phyloP scores from a whole-genome alignment of 2,888 invertebrate species.

The Drosophila antonietae region DNA sequence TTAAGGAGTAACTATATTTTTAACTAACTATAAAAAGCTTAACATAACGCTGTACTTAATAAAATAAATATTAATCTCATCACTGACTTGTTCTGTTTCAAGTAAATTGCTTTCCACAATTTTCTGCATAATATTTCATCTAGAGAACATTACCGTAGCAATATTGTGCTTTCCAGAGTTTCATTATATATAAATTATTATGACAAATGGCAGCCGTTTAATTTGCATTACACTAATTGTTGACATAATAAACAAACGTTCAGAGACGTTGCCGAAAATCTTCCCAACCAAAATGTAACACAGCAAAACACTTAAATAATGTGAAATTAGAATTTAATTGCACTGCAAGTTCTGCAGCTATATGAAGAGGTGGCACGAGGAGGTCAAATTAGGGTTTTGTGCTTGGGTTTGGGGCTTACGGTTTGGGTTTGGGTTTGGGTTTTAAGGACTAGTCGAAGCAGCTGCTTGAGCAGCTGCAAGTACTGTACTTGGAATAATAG shows the following conservation, averaged over 20 bases:
- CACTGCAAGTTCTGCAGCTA: conserved; percentile 70
- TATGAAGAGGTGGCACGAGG: not conserved
- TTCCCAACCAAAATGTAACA: conserved; percentile 60
- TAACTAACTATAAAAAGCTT: not conserved
- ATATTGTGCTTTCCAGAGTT: conserved; percentile 21
- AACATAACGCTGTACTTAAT: too few relatives aligned
- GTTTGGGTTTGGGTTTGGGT: not conserved
- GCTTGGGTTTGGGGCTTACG: not conserved
- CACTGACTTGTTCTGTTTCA: not conserved
- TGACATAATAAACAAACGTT: conserved; percentile 62
- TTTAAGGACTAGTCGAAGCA: conserved; percentile 3
- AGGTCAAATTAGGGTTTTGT: not conserved
- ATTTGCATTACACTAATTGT: conserved; percentile 68
- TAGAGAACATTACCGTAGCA: not conserved
- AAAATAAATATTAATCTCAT: not conserved
- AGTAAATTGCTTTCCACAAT: not conserved
- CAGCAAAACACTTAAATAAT: conserved; percentile 76
- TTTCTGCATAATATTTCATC: not conserved
- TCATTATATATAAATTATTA: conserved; percentile 28
- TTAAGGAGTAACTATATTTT: not conserved
- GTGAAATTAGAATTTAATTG: conserved; percentile 77
- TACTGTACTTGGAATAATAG: conserved; percentile 66
- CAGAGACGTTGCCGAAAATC: conserved; percentile 26
- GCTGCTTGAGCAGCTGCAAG: conserved; percentile 53
- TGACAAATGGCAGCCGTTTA: conserved; percentile 39